These are phyloP conservation scores for Hyposmocoma kahamanoa DNA, from an alignment of 1,140 invertebrate species.

Conservation along the genomic window DNA sequence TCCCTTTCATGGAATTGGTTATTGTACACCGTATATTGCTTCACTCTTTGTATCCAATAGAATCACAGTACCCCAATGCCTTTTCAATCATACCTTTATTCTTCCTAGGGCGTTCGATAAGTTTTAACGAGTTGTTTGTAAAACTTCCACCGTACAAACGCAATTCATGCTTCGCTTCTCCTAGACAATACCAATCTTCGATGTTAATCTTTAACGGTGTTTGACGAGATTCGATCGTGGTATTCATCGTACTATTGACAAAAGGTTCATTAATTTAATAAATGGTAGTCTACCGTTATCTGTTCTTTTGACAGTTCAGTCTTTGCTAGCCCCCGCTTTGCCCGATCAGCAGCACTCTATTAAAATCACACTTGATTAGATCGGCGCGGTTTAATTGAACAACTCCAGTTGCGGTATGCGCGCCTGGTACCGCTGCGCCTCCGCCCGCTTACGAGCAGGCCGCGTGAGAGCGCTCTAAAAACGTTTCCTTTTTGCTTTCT, in stretches of 20 bases:
- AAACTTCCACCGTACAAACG: background rate
- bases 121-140: conserved; percentile 22
- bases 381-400: conserved; percentile 55
- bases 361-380: conserved; percentile 65
- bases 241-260: conserved; percentile 12
- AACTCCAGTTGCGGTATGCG: conserved; percentile 38
- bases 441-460: no score
- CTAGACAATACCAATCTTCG: background rate
- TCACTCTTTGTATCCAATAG: conserved; percentile 30
- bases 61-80: conserved; percentile 24
- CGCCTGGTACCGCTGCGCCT: conserved; percentile 35
- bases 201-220: conserved; percentile 16
- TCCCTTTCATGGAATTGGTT: conserved; percentile 47
- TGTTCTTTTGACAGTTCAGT: conserved; percentile 18
- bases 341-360: conserved; percentile 44
- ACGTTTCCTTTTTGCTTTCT: conserved; percentile 36
- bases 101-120: conserved; percentile 13
- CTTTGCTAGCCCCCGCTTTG: conserved; percentile 7
- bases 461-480: conserved; percentile 30
- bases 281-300: conserved; percentile 25
- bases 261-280: conserved; percentile 21
- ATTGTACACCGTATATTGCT: conserved; percentile 38
- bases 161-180: background rate
- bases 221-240: conserved; percentile 17
- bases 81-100: conserved; percentile 27